A percentile compares a stretch with the other conserved stretches of the same genome.
Evolutionary conservation across 1,140 invertebrate species (phyloP).

Genomic region (Riptortus pedestris): DNA sequence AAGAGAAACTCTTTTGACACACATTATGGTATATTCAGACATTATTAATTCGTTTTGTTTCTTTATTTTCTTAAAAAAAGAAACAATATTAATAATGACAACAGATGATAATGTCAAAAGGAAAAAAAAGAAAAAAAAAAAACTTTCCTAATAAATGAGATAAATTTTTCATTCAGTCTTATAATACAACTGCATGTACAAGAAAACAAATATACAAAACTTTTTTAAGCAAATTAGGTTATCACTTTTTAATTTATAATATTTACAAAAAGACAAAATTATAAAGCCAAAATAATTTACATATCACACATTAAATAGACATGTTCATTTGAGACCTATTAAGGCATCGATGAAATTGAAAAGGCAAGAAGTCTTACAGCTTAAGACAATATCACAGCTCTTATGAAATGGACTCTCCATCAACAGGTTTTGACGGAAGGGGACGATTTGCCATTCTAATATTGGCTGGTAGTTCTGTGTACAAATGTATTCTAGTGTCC

Average conservation of each 20-base stretch:
- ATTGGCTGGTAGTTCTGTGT: slow-evolving; percentile 51
- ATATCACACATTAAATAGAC: slow-evolving; percentile 13
- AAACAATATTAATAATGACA: slow-evolving; percentile 14
- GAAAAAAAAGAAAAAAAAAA: neutral
- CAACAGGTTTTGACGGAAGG: slow-evolving; percentile 52
- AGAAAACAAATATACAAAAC: neutral
- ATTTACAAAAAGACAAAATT: slow-evolving; percentile 9
- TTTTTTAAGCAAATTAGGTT: neutral
- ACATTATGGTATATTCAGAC: slow-evolving; percentile 27
- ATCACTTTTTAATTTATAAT: neutral
- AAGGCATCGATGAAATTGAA: slow-evolving; percentile 17
- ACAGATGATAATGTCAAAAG: slow-evolving; percentile 13
- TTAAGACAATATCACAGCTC: slow-evolving; percentile 27
- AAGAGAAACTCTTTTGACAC: slow-evolving; percentile 23
- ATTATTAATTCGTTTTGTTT: slow-evolving; percentile 27
- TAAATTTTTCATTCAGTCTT: slow-evolving; percentile 11
- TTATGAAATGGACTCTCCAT: slow-evolving; percentile 30
- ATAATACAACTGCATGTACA: slow-evolving; percentile 7
- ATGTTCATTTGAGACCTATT: slow-evolving; percentile 13
- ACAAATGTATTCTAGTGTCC: slow-evolving; percentile 55
- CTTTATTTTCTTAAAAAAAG: neutral
- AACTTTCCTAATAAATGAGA: neutral
- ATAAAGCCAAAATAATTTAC: slow-evolving; percentile 9
- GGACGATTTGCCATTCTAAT: slow-evolving; percentile 53
- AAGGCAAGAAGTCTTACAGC: slow-evolving; percentile 24